Base-by-base conservation (phyloP, 2,113 vertebrate genomes). In the Amia ocellicauda region DNA sequence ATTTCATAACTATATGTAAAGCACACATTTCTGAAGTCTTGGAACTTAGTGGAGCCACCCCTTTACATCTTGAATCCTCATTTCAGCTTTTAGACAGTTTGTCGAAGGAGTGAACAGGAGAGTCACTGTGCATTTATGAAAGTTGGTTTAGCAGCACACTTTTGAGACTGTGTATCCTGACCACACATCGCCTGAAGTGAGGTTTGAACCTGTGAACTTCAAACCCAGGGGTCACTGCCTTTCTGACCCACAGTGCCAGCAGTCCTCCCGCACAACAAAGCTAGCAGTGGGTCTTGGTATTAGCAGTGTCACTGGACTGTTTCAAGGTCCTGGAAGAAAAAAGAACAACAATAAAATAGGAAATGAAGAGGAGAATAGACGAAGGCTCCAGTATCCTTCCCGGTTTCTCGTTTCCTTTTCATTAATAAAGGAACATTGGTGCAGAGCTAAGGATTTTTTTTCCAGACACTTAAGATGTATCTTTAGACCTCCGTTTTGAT, bases 171-270 rank as follows among this genome's bases (percentile, higher is more conserved):
- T 16, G 23, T 8, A 5, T 2, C 11, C 56, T 41, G 29, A 40
- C 19, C n/a, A n/a, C 14, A 10, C 31, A 36, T 36, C 11, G 31
- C 2, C 31, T 2, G 31, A n/a, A 43, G 55, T 26, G 36, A 49
- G 55, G 55, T 20, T 24, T 58, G 63, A 49, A 50, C 63, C 57
- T 22, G 23, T 66, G 47, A 66, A 20, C 64, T 60, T 66, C n/a
- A 17, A 24, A 45, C 40, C 29, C 4, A 2, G 11, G 22, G 64
- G 64, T 66, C 56, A 51, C 5, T 19, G 56, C 56, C 52, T 27
- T 31, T 13, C 20, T 23, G 14, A 8, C 47, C n/a, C 1, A 11
- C 29, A 41, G 29, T 52, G 24, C 28, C 42, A 50, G 55, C 43
- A 40, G 16, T 23, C 9, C 31, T 40, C 49, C 45, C 9, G 40